These are phyloP conservation scores for Rhabdophis nuchalis DNA, from an alignment of 2,797 vertebrate genomes.

Conservation along the genomic window DNA sequence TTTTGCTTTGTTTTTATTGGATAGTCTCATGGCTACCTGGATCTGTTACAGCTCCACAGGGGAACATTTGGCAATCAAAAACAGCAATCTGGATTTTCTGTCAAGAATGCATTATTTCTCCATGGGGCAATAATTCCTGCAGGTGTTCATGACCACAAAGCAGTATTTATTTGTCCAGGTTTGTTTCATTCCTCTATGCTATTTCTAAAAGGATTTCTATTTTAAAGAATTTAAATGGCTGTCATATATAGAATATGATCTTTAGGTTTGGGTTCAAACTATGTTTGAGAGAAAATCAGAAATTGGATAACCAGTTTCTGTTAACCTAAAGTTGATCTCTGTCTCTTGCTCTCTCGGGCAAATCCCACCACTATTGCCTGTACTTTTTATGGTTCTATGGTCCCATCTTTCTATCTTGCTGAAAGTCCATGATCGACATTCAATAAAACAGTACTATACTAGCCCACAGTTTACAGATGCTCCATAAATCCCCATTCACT, in stretches of 20 bases:
- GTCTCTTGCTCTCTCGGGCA: neutral
- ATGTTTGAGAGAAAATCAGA: neutral
- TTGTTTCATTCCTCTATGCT: neutral
- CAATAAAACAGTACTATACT: constrained; percentile 59
- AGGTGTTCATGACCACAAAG: constrained; percentile 7
- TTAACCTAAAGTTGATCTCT: neutral
- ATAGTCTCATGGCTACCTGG: constrained; percentile 20
- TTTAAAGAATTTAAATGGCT: neutral
- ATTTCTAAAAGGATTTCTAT: neutral
- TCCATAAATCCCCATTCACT: constrained; percentile 40
- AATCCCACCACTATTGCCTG: constrained; percentile 5
- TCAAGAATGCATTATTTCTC: constrained; percentile 20
- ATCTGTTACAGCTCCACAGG: neutral
- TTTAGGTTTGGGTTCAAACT: neutral
- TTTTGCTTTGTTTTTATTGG: constrained; percentile 40
- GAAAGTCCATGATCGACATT: constrained; percentile 48
- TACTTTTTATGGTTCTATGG: constrained; percentile 19
- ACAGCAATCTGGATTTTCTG: constrained; percentile 18
- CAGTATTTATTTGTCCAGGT: constrained; percentile 37
- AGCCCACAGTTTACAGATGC: constrained; percentile 31
- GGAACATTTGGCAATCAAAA: constrained; percentile 4
- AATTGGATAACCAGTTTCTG: neutral
- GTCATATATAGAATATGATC: neutral
- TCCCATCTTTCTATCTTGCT: constrained; percentile 39
- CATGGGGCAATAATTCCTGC: neutral